Percentiles rank a stretch among this genome's conserved stretches.
Conservation (phyloP, 2,888 invertebrate species). For the Pelosia muscerda region DNA sequence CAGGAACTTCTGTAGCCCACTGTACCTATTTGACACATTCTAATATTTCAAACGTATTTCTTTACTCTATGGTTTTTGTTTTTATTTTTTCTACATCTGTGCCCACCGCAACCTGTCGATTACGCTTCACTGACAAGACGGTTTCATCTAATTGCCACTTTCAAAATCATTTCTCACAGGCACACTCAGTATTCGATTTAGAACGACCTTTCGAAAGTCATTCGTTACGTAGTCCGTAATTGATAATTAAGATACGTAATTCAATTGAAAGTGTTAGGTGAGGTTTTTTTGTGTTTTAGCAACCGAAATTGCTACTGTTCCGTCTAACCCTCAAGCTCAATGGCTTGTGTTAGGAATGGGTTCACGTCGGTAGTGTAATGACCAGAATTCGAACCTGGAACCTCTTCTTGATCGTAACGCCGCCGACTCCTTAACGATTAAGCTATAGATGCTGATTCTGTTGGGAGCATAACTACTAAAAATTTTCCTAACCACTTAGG, state of each 20-base stretch:
- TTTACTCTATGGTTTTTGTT: not conserved
- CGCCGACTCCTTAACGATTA: too few species aligned
- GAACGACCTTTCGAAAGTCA: not conserved
- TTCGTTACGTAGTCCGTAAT: not conserved
- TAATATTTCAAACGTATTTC: not conserved
- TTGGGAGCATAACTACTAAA: too few species aligned
- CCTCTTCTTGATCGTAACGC: too few species aligned
- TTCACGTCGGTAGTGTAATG: too few species aligned
- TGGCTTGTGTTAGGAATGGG: too few species aligned
- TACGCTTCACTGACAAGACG: not conserved
- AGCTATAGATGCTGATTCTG: too few species aligned
- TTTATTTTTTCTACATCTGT: not conserved
- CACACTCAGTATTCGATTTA: not conserved
- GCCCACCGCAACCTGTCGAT: not conserved
- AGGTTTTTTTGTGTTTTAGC: too few species aligned
- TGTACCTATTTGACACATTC: not conserved
- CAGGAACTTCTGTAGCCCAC: too few species aligned
- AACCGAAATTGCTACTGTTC: too few species aligned
- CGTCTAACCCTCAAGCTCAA: too few species aligned
- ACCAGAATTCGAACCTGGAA: too few species aligned
- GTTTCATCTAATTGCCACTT: not conserved
- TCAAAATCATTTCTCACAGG: not conserved
- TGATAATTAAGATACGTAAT: constrained; percentile 4
- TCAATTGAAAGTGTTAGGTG: constrained; percentile 2
- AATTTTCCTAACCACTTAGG: too few species aligned